Evolutionary conservation across 2,113 vertebrate species (phyloP), one percentile per base, ranked within the genome.

Genomic region (Myiozetetes cayanensis): DNA sequence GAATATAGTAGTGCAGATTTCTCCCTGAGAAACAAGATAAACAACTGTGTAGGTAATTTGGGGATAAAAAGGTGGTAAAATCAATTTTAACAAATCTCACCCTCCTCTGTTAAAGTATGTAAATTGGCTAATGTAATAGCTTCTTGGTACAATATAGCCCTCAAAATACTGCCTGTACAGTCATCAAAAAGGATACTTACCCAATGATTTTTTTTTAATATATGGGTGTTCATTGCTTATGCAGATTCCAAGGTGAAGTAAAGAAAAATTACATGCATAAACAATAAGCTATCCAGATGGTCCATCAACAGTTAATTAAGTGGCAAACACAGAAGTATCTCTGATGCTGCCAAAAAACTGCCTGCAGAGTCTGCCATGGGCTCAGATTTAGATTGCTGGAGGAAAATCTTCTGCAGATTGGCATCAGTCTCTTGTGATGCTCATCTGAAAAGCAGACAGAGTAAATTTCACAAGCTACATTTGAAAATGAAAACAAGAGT

Each of bases 281-380:
- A 93, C 53, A 74, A 74, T 71, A 52, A 90, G 58, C 56, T 93
- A 41, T 30, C 79, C 95, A 97, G 91, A 95, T 96, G 96, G 96
- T 82, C 79, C 56, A 87, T 95, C 97, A 95, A 94, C 86, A 96
- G 90, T 94, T 96, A 96, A 95, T 97, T 95, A 97, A 96, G 85
- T 91, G 95, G 81, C 85, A 94, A 94, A 85, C 41, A 75, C 70
- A 84, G 79, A 96, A 92, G 24, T 44, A 80, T 73, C 31, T 46
- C 19, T 66, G 70, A 58, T 37, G 46, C 59, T 90, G 86, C 80
- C 94, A 96, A 71, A 83, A 89, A 81, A 87, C 78, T 85, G 66
- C 67, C 84, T 89, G n/a, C 22, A 92, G 72, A 80, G 68, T 94
- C 80, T 87, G 61, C 76, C 58, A 68, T 24, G 75, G 93, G 12